Evolutionary conservation across 2,888 invertebrate genomes (phyloP), one percentile per base, ranked within the genome.

Genomic region (Lasioglossum lativentre): DNA sequence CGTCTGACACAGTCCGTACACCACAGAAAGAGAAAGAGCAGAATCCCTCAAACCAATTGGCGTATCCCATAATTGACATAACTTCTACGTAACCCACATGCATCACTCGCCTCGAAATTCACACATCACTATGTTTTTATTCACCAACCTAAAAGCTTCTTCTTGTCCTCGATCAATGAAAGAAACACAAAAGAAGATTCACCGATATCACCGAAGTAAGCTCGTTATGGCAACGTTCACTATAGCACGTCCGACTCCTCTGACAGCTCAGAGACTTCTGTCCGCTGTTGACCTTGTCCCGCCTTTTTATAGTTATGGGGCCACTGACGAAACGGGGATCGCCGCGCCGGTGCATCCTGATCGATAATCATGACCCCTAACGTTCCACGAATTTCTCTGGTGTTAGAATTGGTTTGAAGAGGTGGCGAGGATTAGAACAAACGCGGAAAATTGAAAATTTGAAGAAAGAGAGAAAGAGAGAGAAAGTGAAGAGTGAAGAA

Each of bases 201-300:
- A 66, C 66, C 19, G 10, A 8, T 16, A 30, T 16, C 16, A 30
- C 5, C 16, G 63, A 63, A 63, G 16, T 63, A 0, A n/a, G 52
- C n/a, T 30, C 8, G 16, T 10, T 34, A 68, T 66, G 10, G 12
- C 82, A 72, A 75, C 40, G 78, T 71, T 27, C 56, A 27, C 75
- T 52, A 52, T n/a, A 52, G 40, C 78, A 75, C 86, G 80, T 91
- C 92, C 88, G 87, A 84, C 86, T 80, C n/a, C 84, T 91, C 91
- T 92, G 93, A 93, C 93, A 92, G 92, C 90, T 93, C 85, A 83
- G 77, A 90, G 91, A 88, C 88, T 89, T 91, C 89, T 93, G 92
- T 91, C 90, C 85, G 83, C 79, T 86, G 91, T 93, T 94, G 94
- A 94, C 95, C 94, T 94, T 94, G 92, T 89, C 92, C 92, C 93